A percentile compares a stretch with the other conserved stretches of the same genome.
These are phyloP conservation scores for Lithophane socia DNA, from an alignment of 2,888 invertebrate genomes.

Conservation along the genomic window DNA sequence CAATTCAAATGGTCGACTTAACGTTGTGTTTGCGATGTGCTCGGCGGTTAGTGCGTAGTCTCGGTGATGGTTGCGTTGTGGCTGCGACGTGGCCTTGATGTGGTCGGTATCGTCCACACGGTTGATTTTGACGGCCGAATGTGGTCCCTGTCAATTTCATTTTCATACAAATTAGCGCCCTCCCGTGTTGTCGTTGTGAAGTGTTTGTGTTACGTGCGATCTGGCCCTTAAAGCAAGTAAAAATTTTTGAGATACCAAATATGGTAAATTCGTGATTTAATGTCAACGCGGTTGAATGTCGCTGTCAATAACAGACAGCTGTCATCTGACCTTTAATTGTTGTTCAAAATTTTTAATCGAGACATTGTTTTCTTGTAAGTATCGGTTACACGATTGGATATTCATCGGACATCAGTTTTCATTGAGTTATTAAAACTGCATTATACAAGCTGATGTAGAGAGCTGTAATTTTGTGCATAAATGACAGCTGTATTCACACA, in stretches of 20 bases:
- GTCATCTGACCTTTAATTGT: conserved; percentile 61
- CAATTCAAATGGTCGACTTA: too few relatives aligned
- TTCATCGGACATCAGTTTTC: conserved; percentile 24
- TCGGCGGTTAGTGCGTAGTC: too few relatives aligned
- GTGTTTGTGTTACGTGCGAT: too few relatives aligned
- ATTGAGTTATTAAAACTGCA: conserved; percentile 36
- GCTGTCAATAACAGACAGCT: conserved; percentile 57
- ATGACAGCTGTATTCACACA: conserved; percentile 17
- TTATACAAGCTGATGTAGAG: conserved; percentile 2
- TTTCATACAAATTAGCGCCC: too few relatives aligned
- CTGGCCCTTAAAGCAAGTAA: neutral
- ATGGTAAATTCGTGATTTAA: conserved; percentile 65
- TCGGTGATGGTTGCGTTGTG: too few relatives aligned
- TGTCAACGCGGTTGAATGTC: conserved; percentile 61
- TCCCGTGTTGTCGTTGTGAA: too few relatives aligned
- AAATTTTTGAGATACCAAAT: conserved; percentile 42
- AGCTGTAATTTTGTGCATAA: conserved; percentile 4
- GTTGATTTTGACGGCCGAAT: too few relatives aligned
- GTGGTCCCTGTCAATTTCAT: too few relatives aligned
- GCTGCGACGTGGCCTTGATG: too few relatives aligned
- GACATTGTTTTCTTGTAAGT: conserved; percentile 40
- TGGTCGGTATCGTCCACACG: too few relatives aligned
- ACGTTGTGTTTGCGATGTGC: too few relatives aligned
- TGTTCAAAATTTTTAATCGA: conserved; percentile 39
- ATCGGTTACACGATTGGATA: conserved; percentile 37